Conservation (phyloP, 2,797 vertebrate species). For the Epinephelus awoara region DNA sequence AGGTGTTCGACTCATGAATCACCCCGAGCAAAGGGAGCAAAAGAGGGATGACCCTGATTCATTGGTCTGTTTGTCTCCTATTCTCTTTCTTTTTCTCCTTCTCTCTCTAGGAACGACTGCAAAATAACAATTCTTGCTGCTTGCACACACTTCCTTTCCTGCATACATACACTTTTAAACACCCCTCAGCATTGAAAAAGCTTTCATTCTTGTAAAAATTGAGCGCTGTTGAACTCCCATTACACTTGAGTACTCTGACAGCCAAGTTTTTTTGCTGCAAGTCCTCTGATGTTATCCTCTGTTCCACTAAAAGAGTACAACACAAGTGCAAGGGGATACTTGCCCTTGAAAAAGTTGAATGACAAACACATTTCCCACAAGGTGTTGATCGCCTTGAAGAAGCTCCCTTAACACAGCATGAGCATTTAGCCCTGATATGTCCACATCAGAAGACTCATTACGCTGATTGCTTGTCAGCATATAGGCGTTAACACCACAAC, state of each 20-base stretch:
- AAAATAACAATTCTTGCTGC: slow-evolving; percentile 26
- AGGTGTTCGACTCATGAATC: slow-evolving; percentile 65
- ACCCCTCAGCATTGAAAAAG: slow-evolving; percentile 19
- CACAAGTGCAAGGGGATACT: slow-evolving; percentile 19
- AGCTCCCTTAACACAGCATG: not conserved
- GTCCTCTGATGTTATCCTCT: slow-evolving; percentile 22
- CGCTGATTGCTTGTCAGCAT: slow-evolving; percentile 44
- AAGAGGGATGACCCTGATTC: slow-evolving; percentile 60
- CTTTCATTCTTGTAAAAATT: slow-evolving; percentile 7
- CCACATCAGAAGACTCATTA: slow-evolving; percentile 40
- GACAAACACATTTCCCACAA: slow-evolving; percentile 6
- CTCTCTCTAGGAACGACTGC: slow-evolving; percentile 29
- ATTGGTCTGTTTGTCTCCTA: slow-evolving; percentile 43
- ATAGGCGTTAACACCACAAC: slow-evolving; percentile 28
- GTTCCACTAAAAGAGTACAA: not conserved
- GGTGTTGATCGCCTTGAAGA: not conserved
- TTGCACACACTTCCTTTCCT: not conserved
- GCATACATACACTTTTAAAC: slow-evolving; percentile 22
- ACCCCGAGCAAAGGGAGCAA: slow-evolving; percentile 41
- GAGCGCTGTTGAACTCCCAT: slow-evolving; percentile 18
- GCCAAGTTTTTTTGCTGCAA: not conserved
- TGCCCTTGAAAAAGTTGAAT: slow-evolving; percentile 23
- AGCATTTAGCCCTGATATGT: slow-evolving; percentile 6
- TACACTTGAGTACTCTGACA: slow-evolving; percentile 4
- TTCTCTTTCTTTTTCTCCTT: slow-evolving; percentile 7